A percentile compares a stretch with the other conserved stretches of the same genome.
Conservation (phyloP, 2,797 vertebrate species). For the Enteromius anoplus region DNA sequence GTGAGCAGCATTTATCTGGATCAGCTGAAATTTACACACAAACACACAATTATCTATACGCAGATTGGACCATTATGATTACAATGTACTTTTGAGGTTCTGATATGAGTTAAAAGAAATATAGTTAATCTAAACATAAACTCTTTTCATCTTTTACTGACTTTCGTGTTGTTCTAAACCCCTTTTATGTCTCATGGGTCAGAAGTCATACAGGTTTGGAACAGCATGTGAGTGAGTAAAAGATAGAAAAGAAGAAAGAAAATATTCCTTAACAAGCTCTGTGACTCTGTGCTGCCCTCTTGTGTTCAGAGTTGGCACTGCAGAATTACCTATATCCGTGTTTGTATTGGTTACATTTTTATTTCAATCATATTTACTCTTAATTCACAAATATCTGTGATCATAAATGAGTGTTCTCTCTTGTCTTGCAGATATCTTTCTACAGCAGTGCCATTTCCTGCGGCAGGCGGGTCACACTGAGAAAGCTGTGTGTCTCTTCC, state of each 20-base stretch:
- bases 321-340: neutral
- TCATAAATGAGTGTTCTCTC: conserved; percentile 19
- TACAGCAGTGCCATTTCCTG: conserved; percentile 91
- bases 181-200: neutral
- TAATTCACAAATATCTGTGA: neutral
- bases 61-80: neutral
- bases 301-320: conserved; percentile 1
- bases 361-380: neutral
- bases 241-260: neutral
- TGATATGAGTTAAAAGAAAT: neutral
- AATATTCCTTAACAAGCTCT: neutral
- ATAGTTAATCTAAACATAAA: neutral
- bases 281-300: conserved; percentile 12
- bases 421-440: conserved; percentile 71
- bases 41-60: neutral
- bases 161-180: neutral
- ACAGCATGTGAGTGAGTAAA: neutral
- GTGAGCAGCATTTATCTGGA: neutral
- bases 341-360: neutral
- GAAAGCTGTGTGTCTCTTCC: conserved; percentile 86
- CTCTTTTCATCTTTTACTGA: neutral
- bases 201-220: neutral
- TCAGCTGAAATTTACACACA: conserved; percentile 18
- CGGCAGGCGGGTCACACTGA: conserved; percentile 87
- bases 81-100: neutral